Percentiles rank a stretch among this genome's conserved stretches.
Conservation (phyloP, 2,888 invertebrate species). For the Suillia variegata region DNA sequence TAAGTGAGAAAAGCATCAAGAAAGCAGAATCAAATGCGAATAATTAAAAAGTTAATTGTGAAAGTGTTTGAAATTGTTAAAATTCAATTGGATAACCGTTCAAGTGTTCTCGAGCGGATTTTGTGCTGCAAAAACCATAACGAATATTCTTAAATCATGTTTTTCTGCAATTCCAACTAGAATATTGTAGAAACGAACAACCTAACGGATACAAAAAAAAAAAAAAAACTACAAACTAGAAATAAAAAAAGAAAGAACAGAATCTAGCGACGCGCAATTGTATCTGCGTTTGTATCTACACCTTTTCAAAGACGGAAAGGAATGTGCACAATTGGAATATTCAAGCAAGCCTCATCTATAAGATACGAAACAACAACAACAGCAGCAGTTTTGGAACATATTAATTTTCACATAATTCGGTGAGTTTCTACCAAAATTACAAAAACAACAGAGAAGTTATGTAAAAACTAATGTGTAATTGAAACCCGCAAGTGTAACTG, state of each 20-base stretch:
- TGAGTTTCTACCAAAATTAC: neutral
- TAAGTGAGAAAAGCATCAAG: neutral
- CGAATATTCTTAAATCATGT: no score
- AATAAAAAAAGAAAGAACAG: constrained; percentile 8
- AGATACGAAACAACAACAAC: constrained; percentile 1
- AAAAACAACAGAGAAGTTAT: constrained; percentile 11
- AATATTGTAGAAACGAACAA: neutral
- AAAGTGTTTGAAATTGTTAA: neutral
- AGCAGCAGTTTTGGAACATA: no score
- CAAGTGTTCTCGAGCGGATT: no score
- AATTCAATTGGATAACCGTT: no score
- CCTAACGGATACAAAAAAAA: neutral
- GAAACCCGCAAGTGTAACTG: no score
- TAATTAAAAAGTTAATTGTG: neutral
- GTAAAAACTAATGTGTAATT: no score
- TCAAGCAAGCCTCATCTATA: neutral
- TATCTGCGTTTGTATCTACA: constrained; percentile 2
- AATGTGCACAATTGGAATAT: constrained; percentile 15
- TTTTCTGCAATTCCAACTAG: neutral
- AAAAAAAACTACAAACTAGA: neutral
- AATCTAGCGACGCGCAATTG: neutral
- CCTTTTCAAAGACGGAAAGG: neutral
- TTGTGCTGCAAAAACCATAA: no score
- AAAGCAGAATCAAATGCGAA: neutral
- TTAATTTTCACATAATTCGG: no score